Evolutionary conservation across 2,113 vertebrate genomes (phyloP).

Genomic region (Eurystomus gularis): DNA sequence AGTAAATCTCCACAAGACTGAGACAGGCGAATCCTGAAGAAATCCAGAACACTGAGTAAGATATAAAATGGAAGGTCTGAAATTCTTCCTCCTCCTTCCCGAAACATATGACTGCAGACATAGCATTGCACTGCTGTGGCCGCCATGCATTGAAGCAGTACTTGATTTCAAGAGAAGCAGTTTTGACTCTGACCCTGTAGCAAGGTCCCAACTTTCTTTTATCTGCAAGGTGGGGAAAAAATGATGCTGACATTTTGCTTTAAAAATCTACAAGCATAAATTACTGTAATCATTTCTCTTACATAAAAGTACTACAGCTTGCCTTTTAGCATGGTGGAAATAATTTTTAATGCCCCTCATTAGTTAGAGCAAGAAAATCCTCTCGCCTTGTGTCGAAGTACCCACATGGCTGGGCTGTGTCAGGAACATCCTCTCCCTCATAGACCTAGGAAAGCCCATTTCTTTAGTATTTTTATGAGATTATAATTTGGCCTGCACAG

Average conservation of each 20-base stretch:
- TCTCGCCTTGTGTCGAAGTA: background rate
- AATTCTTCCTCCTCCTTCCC: background rate
- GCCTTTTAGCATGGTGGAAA: background rate
- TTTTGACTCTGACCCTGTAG: background rate
- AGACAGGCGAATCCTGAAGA: background rate
- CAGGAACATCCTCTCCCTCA: background rate
- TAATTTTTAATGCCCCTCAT: background rate
- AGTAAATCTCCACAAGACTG: background rate
- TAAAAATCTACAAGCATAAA: background rate
- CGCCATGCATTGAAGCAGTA: background rate
- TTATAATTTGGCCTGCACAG: background rate
- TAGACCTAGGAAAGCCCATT: background rate
- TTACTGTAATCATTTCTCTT: background rate
- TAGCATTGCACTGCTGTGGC: background rate
- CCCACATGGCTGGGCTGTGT: rapidly evolving
- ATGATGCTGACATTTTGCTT: background rate
- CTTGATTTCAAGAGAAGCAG: background rate
- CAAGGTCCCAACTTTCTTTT: background rate
- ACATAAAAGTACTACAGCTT: background rate
- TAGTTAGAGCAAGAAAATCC: background rate
- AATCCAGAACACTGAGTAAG: background rate
- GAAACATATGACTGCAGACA: background rate
- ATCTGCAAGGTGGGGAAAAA: background rate
- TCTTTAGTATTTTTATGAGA: background rate
- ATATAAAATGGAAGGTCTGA: background rate